These are phyloP conservation scores for Gymnorhina tibicen DNA, from an alignment of 2,113 vertebrate genomes.

Conservation along the genomic window DNA sequence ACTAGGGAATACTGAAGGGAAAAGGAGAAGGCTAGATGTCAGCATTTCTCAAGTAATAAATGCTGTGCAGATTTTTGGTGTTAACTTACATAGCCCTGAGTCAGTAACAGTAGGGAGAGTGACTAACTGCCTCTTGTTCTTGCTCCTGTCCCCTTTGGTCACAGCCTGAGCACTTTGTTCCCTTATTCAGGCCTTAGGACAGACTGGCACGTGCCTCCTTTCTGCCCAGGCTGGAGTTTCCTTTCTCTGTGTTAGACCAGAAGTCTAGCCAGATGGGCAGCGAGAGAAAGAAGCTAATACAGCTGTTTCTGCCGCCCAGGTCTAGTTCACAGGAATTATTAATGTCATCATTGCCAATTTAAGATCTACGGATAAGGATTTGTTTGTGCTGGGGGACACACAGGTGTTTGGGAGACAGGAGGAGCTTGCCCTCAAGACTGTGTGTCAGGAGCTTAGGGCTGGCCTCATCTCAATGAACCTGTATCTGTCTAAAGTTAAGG, in stretches of 20 bases:
- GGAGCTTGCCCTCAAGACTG: background rate
- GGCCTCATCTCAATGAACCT: background rate
- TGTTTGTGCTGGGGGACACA: background rate
- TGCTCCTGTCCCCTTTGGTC: background rate
- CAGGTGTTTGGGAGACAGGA: rapidly evolving
- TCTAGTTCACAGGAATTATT: background rate
- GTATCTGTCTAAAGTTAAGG: slow-evolving; percentile 31
- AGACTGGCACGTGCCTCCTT: rapidly evolving
- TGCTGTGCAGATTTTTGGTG: background rate
- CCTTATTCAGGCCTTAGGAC: background rate
- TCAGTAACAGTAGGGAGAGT: background rate
- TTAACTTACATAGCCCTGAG: background rate
- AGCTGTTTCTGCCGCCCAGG: background rate
- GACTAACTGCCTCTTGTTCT: background rate
- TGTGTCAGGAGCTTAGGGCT: background rate
- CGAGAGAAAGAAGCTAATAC: background rate
- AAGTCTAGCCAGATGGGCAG: background rate
- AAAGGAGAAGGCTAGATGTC: background rate
- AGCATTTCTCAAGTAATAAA: background rate
- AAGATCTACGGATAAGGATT: background rate
- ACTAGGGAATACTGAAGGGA: background rate
- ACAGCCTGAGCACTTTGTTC: background rate
- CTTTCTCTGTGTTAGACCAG: background rate
- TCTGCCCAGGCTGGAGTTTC: background rate
- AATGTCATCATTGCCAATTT: background rate